Conservation (phyloP, 2,113 vertebrate genomes). For the Marmota monax region DNA sequence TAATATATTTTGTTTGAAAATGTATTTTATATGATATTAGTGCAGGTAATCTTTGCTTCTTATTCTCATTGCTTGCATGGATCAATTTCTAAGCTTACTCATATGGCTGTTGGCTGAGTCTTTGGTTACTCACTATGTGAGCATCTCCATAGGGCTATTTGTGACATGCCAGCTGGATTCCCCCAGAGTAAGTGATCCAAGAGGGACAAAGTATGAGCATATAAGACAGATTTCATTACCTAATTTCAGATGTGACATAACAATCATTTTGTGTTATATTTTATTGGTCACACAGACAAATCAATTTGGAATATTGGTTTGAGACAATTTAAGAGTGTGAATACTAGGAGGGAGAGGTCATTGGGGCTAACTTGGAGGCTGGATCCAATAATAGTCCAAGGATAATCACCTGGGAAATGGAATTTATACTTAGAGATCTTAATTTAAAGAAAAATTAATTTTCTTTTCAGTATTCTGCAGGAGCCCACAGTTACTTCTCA, state of each 20-base stretch:
- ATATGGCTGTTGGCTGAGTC: background rate
- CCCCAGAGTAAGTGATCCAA: background rate
- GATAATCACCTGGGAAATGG: background rate
- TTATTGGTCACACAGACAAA: background rate
- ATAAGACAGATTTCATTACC: background rate
- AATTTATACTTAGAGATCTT: background rate
- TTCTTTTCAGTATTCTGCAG: background rate
- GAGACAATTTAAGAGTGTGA: background rate
- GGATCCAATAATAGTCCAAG: background rate
- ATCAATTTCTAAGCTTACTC: background rate
- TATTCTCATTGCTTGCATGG: background rate
- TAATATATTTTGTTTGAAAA: slow-evolving; percentile 14
- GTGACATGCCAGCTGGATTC: slow-evolving; percentile 28
- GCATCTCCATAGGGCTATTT: background rate
- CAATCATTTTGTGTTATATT: background rate
- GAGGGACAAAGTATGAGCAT: background rate
- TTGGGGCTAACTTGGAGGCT: background rate
- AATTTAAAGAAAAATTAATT: slow-evolving; percentile 28
- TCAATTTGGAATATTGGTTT: background rate
- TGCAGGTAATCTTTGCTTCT: background rate
- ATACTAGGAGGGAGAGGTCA: background rate
- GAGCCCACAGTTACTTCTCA: background rate
- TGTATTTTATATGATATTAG: background rate
- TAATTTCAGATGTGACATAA: background rate
- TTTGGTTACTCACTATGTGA: background rate